Base-by-base conservation (phyloP, 2,888 invertebrate genomes). In the Leptopilina syphax region DNA sequence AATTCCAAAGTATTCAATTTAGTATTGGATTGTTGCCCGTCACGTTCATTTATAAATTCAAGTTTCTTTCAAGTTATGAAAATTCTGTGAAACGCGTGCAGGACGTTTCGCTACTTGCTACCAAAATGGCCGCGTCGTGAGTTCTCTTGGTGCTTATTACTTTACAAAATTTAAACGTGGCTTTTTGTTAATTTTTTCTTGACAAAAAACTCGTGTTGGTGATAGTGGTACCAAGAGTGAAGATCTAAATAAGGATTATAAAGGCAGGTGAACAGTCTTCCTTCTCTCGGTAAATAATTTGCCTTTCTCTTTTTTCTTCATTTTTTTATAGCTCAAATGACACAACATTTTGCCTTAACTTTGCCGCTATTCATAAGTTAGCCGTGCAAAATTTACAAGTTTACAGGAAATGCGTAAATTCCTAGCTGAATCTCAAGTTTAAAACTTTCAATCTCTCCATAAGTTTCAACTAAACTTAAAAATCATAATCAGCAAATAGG, bases 111-210 rank as follows among this genome's bases (percentile, higher is more conserved):
- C 78, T 81, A 81, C 85, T 85, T 85, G 86, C 84, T 88, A 88
- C 88, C 88, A 88, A 89, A 88, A 89, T 89, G 89, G 88, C 89
- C 85, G 87, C 86, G 85, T 85, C 87, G 79, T 87, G 87, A 87
- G 82, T 83, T 80, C 79, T 83, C 68, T 77, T 3, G 34, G 80
- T 77, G 77, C 3, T 77, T 79, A 34, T 27, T 68, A 41, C 44
- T 34, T 34, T 34, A 34, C 18, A 34, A 34, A 10, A 63, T 47
- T 50, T 27, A 44, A 66, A 41, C 57, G 78, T 65, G 78, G 67
- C 76, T 81, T 79, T 70, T 81, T 76, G 73, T 60, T 34, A 34
- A 34, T 2, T 78, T 76, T 78, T 57, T 78, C 65, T 6, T 41
- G 67, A 79, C 65, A 76, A 10, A 7, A 73, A 73, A 57, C n/a